A percentile compares a stretch with the other conserved stretches of the same genome.
Evolutionary conservation across 2,888 invertebrate species (phyloP).

Genomic region (Lepeophtheirus nordmannii): DNA sequence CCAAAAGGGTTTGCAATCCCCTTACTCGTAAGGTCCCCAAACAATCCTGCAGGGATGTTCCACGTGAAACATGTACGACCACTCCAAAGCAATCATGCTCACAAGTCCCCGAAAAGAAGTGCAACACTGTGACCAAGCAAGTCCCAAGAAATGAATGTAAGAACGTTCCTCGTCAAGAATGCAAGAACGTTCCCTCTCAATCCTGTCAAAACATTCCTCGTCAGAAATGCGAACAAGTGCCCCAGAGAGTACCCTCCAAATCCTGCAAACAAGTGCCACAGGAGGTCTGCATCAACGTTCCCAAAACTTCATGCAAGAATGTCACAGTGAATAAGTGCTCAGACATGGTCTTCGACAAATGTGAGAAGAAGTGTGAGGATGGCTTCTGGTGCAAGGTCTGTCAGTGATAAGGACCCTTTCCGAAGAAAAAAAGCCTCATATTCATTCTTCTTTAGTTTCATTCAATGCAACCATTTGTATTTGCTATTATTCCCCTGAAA

Average conservation of each 20-base stretch:
- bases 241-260: constrained; percentile 1
- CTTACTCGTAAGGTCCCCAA: constrained; percentile 1
- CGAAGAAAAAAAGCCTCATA: not conserved
- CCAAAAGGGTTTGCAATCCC: constrained; percentile 10
- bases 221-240: constrained; percentile 22
- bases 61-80: not conserved
- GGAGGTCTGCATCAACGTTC: constrained; percentile 14
- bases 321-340: not conserved
- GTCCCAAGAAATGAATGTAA: constrained; percentile 16
- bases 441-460: constrained; percentile 3
- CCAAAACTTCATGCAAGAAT: constrained; percentile 10
- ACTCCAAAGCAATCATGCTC: not conserved
- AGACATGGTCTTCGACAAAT: constrained; percentile 12
- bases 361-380: constrained; percentile 16
- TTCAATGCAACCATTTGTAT: too few relatives aligned
- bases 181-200: constrained; percentile 8
- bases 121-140: constrained; percentile 9
- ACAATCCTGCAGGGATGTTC: constrained; percentile 11
- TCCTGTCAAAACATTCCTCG: constrained; percentile 8
- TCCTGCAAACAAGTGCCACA: constrained; percentile 9
- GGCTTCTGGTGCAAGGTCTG: constrained; percentile 22
- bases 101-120: constrained; percentile 8
- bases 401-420: not conserved
- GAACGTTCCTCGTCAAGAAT: constrained; percentile 13
- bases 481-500: too few relatives aligned